phyloP scores from a whole-genome alignment of 2,113 vertebrate species.

The Sinocyclocheilus anshuiensis region DNA sequence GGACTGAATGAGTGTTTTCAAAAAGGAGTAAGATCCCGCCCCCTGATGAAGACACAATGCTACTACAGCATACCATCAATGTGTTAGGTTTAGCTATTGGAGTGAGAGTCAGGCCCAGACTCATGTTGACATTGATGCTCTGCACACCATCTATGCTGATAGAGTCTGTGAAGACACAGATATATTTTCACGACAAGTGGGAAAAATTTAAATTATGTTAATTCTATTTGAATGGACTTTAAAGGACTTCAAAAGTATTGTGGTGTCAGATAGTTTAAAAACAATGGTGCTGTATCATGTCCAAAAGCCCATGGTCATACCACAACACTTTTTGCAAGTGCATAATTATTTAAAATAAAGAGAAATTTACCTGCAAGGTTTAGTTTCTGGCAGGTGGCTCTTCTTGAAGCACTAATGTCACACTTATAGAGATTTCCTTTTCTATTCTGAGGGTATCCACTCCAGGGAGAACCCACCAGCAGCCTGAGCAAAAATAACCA shows the following conservation, averaged over 20 bases:
- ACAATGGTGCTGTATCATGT: background rate
- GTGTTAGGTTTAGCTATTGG: background rate
- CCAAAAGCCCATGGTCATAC: background rate
- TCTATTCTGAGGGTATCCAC: conserved; percentile 77
- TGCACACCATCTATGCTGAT: conserved; percentile 31
- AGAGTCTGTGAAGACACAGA: conserved; percentile 26
- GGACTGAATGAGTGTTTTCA: background rate
- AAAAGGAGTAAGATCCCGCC: background rate
- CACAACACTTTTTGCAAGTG: background rate
- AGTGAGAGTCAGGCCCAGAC: conserved; percentile 51
- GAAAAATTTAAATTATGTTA: background rate
- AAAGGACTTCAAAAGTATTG: background rate
- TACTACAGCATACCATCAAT: conserved; percentile 43
- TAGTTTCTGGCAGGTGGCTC: conserved; percentile 73
- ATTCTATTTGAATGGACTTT: background rate
- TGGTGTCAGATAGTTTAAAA: background rate
- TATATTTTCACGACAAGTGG: background rate
- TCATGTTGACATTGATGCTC: conserved; percentile 54
- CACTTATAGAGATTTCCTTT: conserved; percentile 83
- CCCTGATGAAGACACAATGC: background rate
- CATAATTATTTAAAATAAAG: background rate
- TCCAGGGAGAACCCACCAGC: conserved; percentile 83
- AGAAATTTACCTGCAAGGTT: conserved; percentile 74
- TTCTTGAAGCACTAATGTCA: conserved; percentile 56
- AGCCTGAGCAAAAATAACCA: conserved; percentile 68